Conservation (phyloP, 2,113 vertebrate genomes). For the Damaliscus lunatus region DNA sequence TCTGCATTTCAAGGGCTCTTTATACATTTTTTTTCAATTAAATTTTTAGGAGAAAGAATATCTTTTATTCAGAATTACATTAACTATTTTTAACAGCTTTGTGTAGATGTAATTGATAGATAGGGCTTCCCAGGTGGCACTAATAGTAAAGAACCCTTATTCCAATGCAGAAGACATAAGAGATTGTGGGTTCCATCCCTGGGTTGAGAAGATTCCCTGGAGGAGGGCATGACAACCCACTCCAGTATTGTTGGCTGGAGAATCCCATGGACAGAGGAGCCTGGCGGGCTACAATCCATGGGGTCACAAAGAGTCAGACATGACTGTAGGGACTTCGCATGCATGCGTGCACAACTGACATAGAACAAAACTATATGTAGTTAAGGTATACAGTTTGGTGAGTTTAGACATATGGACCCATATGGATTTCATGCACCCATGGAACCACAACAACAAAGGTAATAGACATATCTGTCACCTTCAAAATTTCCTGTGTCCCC, state of each 20-base stretch:
- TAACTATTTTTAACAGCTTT: background rate
- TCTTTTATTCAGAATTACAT: background rate
- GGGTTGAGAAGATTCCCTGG: background rate
- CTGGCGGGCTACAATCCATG: background rate
- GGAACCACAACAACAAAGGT: background rate
- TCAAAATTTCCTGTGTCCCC: background rate
- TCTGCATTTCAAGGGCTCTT: background rate
- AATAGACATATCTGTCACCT: background rate
- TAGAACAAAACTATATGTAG: background rate
- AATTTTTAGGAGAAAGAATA: background rate
- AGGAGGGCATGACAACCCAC: background rate
- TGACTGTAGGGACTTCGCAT: rapidly evolving
- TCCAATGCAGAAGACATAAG: background rate
- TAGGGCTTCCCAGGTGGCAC: background rate
- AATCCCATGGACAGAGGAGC: background rate
- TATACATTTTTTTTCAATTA: background rate
- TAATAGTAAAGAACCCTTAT: background rate
- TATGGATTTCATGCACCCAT: background rate
- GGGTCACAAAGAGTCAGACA: background rate
- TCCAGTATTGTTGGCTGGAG: background rate
- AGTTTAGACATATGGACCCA: background rate
- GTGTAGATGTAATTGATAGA: background rate
- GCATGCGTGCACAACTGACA: background rate
- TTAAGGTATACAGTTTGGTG: background rate
- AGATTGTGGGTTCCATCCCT: background rate